phyloP scores from a whole-genome alignment of 1,140 invertebrate genomes.

The Polypedilum vanderplanki region DNA sequence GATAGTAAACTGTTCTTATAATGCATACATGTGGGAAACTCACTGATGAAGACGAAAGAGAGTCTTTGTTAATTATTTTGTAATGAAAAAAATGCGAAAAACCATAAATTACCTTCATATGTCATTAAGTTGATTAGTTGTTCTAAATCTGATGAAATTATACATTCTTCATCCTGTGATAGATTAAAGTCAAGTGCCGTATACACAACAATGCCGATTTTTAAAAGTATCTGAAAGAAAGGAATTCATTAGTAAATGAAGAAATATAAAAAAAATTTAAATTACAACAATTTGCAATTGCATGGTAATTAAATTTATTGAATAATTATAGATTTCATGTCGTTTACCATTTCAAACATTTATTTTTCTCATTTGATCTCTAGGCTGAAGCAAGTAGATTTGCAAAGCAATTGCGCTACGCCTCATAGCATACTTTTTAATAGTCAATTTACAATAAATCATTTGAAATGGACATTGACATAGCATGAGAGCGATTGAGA shows the following conservation, averaged over 20 bases:
- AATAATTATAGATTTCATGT: background rate
- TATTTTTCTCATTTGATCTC: background rate
- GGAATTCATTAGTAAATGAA: slow-evolving; percentile 28
- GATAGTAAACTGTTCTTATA: background rate
- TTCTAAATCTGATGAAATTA: slow-evolving; percentile 77
- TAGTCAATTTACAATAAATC: no score
- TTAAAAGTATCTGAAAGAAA: slow-evolving; percentile 64
- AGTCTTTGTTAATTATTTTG: background rate
- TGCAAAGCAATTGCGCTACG: no score
- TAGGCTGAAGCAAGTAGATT: no score
- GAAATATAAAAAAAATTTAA: slow-evolving; percentile 8
- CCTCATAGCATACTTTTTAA: no score
- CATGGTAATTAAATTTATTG: slow-evolving; percentile 7
- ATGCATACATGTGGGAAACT: background rate
- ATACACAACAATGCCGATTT: slow-evolving; percentile 75
- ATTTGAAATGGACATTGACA: no score
- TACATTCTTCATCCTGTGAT: slow-evolving; percentile 72
- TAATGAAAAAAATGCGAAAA: background rate
- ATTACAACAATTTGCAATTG: background rate
- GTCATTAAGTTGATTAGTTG: slow-evolving; percentile 79
- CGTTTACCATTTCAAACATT: background rate
- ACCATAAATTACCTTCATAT: slow-evolving; percentile 49
- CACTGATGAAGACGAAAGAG: background rate
- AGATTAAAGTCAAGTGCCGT: slow-evolving; percentile 81
- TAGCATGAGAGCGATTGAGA: no score